Base-by-base conservation (phyloP, 2,797 vertebrate species). In the Tachyglossus aculeatus region DNA sequence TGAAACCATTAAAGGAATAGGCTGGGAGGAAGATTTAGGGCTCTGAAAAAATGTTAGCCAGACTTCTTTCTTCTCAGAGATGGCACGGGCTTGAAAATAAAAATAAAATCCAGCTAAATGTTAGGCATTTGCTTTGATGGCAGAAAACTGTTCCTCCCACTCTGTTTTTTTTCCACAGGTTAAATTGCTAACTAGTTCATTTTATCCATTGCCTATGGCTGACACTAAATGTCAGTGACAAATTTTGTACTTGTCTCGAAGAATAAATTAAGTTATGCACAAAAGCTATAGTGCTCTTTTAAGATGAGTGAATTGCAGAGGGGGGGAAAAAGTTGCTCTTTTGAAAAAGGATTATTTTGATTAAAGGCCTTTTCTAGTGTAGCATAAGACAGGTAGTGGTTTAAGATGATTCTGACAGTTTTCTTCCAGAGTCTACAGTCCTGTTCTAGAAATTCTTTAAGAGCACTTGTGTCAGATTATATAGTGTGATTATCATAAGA, bases 221-320 rank as follows among this genome's bases (percentile, higher is more conserved):
- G 93, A 95, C 90, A 90, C 91, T 96, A 96, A 98, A 98, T 97
- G 96, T 98, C 96, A 96, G 92, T 94, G 94, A 96, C 95, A 95
- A 92, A 94, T 94, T 94, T 91, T 92, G 90, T 93, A 90, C 92
- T 93, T 93, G 92, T 93, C 92, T 93, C 92, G 91, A 93, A 91
- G 89, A 92, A 94, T 93, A 92, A 94, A 94, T 94, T 93, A 93
- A 94, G 92, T 93, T 91, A 92, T 94, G 92, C 91, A 93, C 92
- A 94, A 94, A 94, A 92, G 92, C 90, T 90, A 83, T 93, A 90
- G 91, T 92, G 91, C 91, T 91, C 88, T 91, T 93, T 92, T 89
- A 89, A 92, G 89, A 93, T 88, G 91, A 93, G 90, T 89, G 92
- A 93, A 93, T 93, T 92, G 90, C 80, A 88, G 84, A 91, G 77